These are phyloP conservation scores for Rhaphigaster nebulosa DNA, from an alignment of 2,888 invertebrate species.

Conservation along the genomic window DNA sequence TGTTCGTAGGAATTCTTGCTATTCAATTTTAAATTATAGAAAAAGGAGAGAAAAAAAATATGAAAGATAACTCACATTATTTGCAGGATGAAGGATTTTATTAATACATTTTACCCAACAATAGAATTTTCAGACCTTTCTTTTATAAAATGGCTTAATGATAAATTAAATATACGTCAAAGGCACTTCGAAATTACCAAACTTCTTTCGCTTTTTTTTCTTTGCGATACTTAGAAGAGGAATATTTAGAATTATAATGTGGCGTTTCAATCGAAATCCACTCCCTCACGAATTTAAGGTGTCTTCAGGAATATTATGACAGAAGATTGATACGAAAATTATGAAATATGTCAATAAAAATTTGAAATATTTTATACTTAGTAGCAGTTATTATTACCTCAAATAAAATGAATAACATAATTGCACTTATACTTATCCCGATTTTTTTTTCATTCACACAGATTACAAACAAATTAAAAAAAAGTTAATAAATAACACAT, in stretches of 20 bases:
- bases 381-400: no score
- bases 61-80: not conserved
- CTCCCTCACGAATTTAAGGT: not conserved
- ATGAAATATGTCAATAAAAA: not conserved
- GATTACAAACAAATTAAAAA: no score
- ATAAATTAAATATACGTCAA: not conserved
- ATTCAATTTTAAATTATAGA: not conserved
- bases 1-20: not conserved
- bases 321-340: not conserved
- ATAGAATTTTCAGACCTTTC: not conserved
- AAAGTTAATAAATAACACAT: not conserved
- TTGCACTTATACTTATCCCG: no score
- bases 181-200: not conserved
- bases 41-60: not conserved
- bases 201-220: no score
- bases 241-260: not conserved
- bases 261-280: not conserved
- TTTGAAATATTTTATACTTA: not conserved
- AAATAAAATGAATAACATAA: no score
- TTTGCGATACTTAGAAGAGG: not conserved
- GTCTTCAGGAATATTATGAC: not conserved
- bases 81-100: not conserved
- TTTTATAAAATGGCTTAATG: not conserved
- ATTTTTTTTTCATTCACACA: no score
- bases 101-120: not conserved